A percentile compares a stretch with the other conserved stretches of the same genome.
These are phyloP conservation scores for Danio kyathit DNA, from an alignment of 2,797 vertebrate species.

Conservation along the genomic window DNA sequence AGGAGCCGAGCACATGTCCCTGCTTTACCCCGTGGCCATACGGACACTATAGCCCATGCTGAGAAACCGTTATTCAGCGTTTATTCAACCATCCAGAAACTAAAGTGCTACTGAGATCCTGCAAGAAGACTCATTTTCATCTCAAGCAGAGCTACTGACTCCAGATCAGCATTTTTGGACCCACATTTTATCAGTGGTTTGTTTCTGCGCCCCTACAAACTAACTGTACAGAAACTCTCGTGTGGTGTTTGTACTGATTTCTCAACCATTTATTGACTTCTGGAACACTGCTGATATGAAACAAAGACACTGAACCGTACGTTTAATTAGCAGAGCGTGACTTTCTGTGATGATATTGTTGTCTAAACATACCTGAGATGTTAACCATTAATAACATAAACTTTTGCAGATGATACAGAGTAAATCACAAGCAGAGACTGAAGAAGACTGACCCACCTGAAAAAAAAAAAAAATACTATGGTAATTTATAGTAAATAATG, in stretches of 20 bases:
- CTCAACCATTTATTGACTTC: no score
- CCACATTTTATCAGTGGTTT: no score
- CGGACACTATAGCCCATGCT: conserved; percentile 87
- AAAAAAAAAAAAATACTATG: no score
- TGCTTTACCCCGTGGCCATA: conserved; percentile 96
- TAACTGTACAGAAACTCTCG: no score
- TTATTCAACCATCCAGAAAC: neutral
- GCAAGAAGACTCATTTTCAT: neutral
- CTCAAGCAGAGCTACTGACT: no score
- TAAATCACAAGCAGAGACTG: neutral
- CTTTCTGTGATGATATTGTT: neutral
- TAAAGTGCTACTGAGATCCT: conserved; percentile 52
- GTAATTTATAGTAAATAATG: no score
- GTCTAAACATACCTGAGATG: neutral
- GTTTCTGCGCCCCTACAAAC: no score
- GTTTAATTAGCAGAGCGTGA: neutral
- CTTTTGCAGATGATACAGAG: neutral
- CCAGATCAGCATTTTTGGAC: no score
- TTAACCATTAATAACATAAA: neutral
- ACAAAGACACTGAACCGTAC: neutral
- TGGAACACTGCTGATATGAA: neutral
- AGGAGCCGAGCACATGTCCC: conserved; percentile 97
- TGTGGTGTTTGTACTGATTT: no score
- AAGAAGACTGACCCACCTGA: no score
- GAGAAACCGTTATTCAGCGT: neutral